Percentiles rank a stretch among this genome's conserved stretches.
These are phyloP conservation scores for Charanyca ferruginea DNA, from an alignment of 2,888 invertebrate genomes.

Conservation along the genomic window DNA sequence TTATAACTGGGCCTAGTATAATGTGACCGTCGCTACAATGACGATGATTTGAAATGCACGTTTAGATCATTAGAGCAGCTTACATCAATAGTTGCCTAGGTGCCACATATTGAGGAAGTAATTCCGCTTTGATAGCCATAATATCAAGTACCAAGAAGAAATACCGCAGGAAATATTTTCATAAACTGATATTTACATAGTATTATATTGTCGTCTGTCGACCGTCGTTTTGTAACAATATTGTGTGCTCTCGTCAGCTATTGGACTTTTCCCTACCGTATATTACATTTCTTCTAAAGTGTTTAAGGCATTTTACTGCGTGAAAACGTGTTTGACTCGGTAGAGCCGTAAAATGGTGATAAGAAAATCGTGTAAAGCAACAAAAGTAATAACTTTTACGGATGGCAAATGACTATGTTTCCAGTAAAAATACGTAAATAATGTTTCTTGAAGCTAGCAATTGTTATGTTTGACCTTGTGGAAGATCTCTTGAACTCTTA, in stretches of 20 bases:
- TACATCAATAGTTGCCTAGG: constrained; percentile 24
- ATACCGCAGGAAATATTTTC: constrained; percentile 45
- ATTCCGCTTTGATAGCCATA: constrained; percentile 48
- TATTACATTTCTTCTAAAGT: constrained; percentile 35
- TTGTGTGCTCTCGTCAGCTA: constrained; percentile 23
- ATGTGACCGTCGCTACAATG: constrained; percentile 40
- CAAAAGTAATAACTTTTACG: constrained; percentile 35
- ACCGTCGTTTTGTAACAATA: constrained; percentile 36
- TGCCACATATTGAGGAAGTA: constrained; percentile 54
- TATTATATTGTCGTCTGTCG: constrained; percentile 40
- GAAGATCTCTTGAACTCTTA: constrained; percentile 44
- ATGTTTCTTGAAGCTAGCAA: constrained; percentile 12
- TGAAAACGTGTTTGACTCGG: constrained; percentile 48
- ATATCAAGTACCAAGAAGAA: constrained; percentile 43
- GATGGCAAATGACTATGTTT: constrained; percentile 28
- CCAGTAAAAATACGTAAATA: constrained; percentile 7
- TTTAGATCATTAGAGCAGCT: constrained; percentile 40
- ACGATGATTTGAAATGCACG: constrained; percentile 50
- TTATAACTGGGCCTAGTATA: constrained; percentile 45
- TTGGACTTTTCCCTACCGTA: constrained; percentile 20
- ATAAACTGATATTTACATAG: constrained; percentile 57
- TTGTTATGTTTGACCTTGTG: constrained; percentile 40
- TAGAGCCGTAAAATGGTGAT: constrained; percentile 48
- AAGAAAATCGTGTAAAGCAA: constrained; percentile 43
- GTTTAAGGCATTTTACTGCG: constrained; percentile 37